These are phyloP conservation scores for Uria aalge DNA, from an alignment of 2,113 vertebrate genomes.

Conservation along the genomic window DNA sequence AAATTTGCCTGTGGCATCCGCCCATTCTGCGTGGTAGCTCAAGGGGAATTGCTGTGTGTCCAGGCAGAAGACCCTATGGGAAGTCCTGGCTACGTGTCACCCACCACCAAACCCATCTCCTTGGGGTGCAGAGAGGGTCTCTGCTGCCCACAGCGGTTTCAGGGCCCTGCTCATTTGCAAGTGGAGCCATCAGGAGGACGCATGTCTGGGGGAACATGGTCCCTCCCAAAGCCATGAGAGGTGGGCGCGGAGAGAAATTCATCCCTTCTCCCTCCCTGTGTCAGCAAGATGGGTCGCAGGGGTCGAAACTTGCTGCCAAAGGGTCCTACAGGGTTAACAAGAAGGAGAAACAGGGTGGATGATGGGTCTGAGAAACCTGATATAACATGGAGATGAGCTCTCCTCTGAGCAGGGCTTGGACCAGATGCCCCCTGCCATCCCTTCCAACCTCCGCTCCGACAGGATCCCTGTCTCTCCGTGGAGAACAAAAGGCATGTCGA, in stretches of 20 bases:
- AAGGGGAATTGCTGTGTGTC: background rate
- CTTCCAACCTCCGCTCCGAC: fast-evolving
- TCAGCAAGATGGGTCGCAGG: fast-evolving
- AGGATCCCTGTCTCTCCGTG: background rate
- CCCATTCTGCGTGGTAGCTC: fast-evolving
- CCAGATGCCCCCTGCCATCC: background rate
- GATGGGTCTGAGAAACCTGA: background rate
- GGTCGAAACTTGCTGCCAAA: background rate
- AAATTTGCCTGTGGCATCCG: background rate
- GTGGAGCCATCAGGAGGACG: background rate
- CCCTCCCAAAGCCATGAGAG: background rate
- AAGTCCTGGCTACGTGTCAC: background rate
- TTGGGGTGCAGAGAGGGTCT: background rate
- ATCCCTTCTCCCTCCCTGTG: background rate
- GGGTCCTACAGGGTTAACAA: background rate
- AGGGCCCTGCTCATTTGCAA: fast-evolving
- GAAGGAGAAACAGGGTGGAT: background rate
- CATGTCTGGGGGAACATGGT: fast-evolving
- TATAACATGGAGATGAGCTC: fast-evolving
- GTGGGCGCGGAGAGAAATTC: background rate
- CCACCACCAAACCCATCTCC: background rate
- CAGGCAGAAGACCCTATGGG: background rate
- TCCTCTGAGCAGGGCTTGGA: background rate
- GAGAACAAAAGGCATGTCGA: fast-evolving
- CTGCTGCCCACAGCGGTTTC: background rate